phyloP scores from a whole-genome alignment of 2,113 vertebrate genomes.

The Gorilla gorilla region DNA sequence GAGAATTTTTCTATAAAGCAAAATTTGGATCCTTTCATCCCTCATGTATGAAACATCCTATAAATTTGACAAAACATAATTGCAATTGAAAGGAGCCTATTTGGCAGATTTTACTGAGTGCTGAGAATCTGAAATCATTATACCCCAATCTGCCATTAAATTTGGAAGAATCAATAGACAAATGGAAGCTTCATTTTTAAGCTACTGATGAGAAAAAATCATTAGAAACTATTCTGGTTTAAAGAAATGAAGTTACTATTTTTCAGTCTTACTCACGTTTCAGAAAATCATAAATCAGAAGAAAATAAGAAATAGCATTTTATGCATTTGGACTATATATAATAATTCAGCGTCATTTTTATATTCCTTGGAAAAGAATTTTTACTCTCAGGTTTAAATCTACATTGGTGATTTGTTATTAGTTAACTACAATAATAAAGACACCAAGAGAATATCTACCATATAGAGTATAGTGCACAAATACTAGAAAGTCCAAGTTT shows the following conservation, averaged over 20 bases:
- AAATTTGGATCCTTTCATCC: constrained; percentile 45
- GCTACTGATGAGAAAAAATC: not conserved
- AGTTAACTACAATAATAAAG: not conserved
- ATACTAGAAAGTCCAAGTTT: not conserved
- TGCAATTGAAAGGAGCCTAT: constrained; percentile 1
- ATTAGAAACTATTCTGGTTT: constrained; percentile 15
- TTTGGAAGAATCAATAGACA: not conserved
- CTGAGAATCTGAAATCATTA: constrained; percentile 37
- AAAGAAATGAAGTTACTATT: not conserved
- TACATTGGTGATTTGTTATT: not conserved
- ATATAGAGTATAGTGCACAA: not conserved
- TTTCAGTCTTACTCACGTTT: not conserved
- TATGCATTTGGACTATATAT: not conserved
- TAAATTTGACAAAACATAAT: constrained; percentile 43
- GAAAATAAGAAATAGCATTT: constrained; percentile 38
- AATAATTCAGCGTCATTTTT: not conserved
- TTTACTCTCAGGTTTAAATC: not conserved
- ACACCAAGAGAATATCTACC: not conserved
- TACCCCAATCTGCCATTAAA: not conserved
- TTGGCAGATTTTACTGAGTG: not conserved
- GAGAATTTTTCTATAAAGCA: constrained; percentile 46
- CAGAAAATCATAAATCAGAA: not conserved
- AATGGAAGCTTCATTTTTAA: not conserved
- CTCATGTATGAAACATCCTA: not conserved
- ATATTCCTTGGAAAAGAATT: not conserved